Evolutionary conservation across 2,888 invertebrate genomes (phyloP), one percentile per base, ranked within the genome.

Genomic region (Bembecia ichneumoniformis): DNA sequence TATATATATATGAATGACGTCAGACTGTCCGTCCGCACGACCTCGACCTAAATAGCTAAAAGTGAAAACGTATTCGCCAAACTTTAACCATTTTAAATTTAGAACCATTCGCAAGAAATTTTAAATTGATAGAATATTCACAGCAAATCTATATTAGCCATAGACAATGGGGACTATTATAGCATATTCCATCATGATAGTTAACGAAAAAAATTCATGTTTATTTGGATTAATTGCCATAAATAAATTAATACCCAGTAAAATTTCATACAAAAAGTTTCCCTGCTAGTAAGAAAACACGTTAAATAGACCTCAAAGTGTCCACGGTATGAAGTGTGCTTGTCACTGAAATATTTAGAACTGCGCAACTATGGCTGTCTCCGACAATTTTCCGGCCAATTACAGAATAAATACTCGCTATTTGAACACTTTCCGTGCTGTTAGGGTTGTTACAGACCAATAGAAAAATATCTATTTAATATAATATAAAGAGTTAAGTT

Each of bases 1-100:
- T 7, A 17, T 17, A 17, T 17, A 4, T 3, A 28, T 20, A 52
- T 58, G 47, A 58, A 55, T 70, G 74, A 75, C 75, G 69, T 76
- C 74, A 74, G 63, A 28, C 28, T 28, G 28, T 28, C 55, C 50
- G 55, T 55, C 57, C 49, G 52, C 55, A 52, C 68, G 84, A 78
- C 84, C 84, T 84, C 84, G 83, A 83, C 84, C 83, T 61, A 61
- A 61, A 77, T 76, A 64, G 54, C 58, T 61, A 63, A 70, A 72
- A 77, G 84, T 77, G 84, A 83, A 86, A 86, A 79, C 78, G 68
- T 55, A 58, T 63, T 62, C 62, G 64, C 69, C 64, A 75, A 74
- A 59, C 64, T 58, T 20, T 28, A 28, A 9, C 28, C 9, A 28
- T 28, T 28, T 28, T 28, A 28, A 28, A 28, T 9, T n/a, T 40